Percentiles rank a stretch among this genome's conserved stretches.
Evolutionary conservation across 1,140 invertebrate species (phyloP).

Genomic region (Notospermus geniculatus): DNA sequence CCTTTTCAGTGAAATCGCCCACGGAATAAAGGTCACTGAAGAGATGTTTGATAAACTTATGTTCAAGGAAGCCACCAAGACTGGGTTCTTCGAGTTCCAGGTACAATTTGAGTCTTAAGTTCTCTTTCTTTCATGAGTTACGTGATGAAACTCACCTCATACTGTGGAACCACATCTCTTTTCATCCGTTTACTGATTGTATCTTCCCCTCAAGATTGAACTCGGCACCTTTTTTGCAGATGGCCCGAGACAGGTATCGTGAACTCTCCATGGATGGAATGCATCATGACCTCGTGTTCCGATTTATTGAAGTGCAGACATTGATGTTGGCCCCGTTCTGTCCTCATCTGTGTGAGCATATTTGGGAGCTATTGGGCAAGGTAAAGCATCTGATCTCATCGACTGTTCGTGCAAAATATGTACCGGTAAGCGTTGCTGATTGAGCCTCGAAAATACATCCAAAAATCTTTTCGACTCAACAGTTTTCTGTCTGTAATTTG

Average conservation of each 20-base stretch:
- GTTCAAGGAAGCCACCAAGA: conserved; percentile 92
- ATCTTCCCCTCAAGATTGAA: no score
- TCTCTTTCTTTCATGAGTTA: no score
- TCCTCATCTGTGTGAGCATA: conserved; percentile 91
- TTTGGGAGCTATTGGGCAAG: conserved; percentile 67
- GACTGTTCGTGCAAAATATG: no score
- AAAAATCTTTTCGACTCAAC: not conserved
- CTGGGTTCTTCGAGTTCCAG: conserved; percentile 87
- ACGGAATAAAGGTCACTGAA: conserved; percentile 80
- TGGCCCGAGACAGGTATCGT: conserved; percentile 87
- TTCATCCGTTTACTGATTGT: not conserved
- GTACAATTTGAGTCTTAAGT: conserved; percentile 37
- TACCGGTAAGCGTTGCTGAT: no score
- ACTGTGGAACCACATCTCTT: not conserved
- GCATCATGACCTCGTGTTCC: conserved; percentile 68
- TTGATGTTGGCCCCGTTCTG: conserved; percentile 90
- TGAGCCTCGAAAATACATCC: not conserved
- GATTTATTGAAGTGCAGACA: conserved; percentile 86
- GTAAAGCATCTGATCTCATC: no score
- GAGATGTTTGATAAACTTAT: conserved; percentile 83
- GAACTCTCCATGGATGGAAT: conserved; percentile 67
- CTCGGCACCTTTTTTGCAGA: conserved; percentile 71
- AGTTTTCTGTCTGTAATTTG: conserved; percentile 32
- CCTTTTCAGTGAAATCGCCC: conserved; percentile 79
- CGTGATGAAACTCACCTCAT: no score